These are phyloP conservation scores for Limnephilus rhombicus DNA, from an alignment of 2,888 invertebrate genomes.

Conservation along the genomic window DNA sequence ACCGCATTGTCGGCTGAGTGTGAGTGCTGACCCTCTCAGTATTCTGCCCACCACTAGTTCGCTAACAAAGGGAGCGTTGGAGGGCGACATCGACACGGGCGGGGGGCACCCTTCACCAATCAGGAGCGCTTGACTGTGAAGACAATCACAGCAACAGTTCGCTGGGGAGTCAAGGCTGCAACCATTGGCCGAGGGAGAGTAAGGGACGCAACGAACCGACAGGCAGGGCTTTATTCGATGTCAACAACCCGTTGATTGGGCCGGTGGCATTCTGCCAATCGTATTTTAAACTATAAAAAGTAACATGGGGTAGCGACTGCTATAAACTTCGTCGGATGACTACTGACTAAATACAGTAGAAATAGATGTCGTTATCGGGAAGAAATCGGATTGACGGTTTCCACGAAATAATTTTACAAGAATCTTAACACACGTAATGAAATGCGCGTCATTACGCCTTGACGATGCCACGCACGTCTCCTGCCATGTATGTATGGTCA, in stretches of 20 bases:
- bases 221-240: not conserved
- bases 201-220: not conserved
- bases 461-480: not conserved
- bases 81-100: not conserved
- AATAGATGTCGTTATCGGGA: not conserved
- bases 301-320: not conserved
- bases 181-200: slow-evolving; percentile 5
- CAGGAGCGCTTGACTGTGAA: slow-evolving; percentile 30
- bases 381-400: not conserved
- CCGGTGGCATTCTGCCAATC: not conserved
- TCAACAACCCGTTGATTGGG: slow-evolving; percentile 1
- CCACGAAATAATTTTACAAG: not conserved
- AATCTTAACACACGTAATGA: not conserved
- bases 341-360: not conserved
- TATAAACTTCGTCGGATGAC: not conserved
- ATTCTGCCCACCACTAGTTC: not conserved
- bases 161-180: slow-evolving; percentile 39
- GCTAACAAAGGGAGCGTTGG: not conserved
- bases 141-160: slow-evolving; percentile 42
- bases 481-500: not conserved
- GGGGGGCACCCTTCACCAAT: slow-evolving; percentile 38
- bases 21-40: not conserved
- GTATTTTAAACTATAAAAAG: not conserved
- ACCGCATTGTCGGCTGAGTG: not conserved
- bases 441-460: not conserved